Percentiles rank a stretch among this genome's conserved stretches.
These are phyloP conservation scores for Caenorhabditis sinica DNA, from an alignment of 2,888 invertebrate genomes.

Conservation along the genomic window DNA sequence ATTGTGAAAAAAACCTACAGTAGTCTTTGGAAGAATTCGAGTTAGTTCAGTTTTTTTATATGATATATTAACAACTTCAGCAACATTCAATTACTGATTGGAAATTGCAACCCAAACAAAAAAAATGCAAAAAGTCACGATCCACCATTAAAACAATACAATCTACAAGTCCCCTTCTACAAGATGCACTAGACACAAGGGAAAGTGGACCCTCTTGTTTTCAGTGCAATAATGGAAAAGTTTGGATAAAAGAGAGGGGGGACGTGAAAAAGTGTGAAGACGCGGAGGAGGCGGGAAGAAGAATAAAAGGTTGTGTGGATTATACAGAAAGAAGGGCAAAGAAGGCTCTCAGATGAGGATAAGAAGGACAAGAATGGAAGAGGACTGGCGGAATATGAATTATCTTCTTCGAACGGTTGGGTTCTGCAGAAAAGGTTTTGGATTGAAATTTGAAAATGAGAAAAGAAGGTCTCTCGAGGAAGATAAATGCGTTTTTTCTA, in stretches of 20 bases:
- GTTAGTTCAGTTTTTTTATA: no score
- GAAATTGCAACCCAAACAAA: no score
- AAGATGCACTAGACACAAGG: slow-evolving; percentile 24
- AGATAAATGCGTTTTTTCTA: neutral
- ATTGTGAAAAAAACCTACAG: no score
- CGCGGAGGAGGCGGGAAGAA: slow-evolving; percentile 15
- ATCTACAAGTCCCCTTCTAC: neutral
- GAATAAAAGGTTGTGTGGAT: slow-evolving; percentile 63
- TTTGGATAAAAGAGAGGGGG: slow-evolving; percentile 33
- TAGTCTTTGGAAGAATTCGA: no score
- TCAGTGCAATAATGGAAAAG: slow-evolving; percentile 64
- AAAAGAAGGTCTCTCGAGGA: neutral
- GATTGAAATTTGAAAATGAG: neutral
- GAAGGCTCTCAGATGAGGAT: slow-evolving; percentile 53
- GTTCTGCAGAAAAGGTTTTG: neutral
- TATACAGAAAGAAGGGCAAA: slow-evolving; percentile 39
- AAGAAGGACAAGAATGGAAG: slow-evolving; percentile 17
- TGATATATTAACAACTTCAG: no score
- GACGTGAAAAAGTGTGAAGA: slow-evolving; percentile 15
- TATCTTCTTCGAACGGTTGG: neutral
- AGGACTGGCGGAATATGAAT: neutral
- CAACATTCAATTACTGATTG: no score
- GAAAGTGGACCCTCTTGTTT: slow-evolving; percentile 58
- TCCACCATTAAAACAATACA: slow-evolving; percentile 5
- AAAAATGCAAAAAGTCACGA: slow-evolving; percentile 38